Percentiles rank a stretch among this genome's conserved stretches.
These are phyloP conservation scores for Nomada ruficornis DNA, from an alignment of 2,888 invertebrate species.

Conservation along the genomic window DNA sequence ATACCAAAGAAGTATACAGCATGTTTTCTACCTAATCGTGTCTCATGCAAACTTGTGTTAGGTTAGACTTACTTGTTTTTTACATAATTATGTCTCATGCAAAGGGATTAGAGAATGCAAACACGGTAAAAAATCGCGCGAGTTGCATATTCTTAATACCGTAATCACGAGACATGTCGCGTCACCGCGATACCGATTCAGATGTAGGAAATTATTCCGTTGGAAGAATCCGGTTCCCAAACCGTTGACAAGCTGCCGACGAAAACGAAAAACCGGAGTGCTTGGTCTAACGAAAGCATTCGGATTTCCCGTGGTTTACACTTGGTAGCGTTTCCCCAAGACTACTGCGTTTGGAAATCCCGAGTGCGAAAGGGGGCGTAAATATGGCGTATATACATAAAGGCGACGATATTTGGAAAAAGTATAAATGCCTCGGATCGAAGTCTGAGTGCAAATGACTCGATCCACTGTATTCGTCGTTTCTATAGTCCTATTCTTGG, in stretches of 20 bases:
- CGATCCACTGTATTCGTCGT: constrained; percentile 40
- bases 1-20: too few relatives aligned
- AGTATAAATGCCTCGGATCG: constrained; percentile 72
- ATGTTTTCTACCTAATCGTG: too few relatives aligned
- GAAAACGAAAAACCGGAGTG: background rate
- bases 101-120: constrained; percentile 5
- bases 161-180: too few relatives aligned
- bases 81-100: constrained; percentile 18
- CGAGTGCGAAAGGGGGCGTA: background rate
- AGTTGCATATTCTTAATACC: background rate
- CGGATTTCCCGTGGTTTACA: constrained; percentile 30
- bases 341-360: constrained; percentile 2
- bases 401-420: constrained; percentile 63
- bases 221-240: constrained; percentile 6
- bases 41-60: too few relatives aligned
- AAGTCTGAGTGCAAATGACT: constrained; percentile 71
- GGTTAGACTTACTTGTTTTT: background rate
- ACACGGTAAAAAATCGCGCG: background rate
- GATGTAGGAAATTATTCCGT: background rate
- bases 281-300: constrained; percentile 24
- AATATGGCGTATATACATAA: constrained; percentile 13
- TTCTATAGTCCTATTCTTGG: constrained; percentile 3
- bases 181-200: background rate
- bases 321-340: constrained; percentile 3
- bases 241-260: constrained; percentile 16